phyloP scores from a whole-genome alignment of 2,797 vertebrate species.

The Enteromius radiatus region DNA sequence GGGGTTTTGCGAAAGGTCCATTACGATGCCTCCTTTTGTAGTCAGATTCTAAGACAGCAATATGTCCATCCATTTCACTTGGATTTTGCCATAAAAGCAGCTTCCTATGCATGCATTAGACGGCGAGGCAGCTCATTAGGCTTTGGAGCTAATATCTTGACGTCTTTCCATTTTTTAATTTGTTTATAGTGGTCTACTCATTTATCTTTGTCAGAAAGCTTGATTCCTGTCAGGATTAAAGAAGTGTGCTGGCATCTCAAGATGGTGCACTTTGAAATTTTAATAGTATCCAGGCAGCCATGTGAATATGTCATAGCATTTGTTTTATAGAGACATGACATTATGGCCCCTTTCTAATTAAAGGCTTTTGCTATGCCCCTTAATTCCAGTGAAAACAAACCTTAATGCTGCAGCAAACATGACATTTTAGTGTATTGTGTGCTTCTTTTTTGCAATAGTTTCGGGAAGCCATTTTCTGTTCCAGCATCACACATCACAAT shows the following conservation, averaged over 20 bases:
- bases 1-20: too few species aligned
- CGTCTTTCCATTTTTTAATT: not conserved
- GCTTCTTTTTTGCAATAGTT: conserved; percentile 9
- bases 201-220: conserved; percentile 28
- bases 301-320: not conserved
- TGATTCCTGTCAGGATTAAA: conserved; percentile 31
- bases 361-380: not conserved
- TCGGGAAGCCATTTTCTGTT: not conserved
- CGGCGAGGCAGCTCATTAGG: not conserved
- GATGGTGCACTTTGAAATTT: not conserved
- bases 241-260: not conserved
- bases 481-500: not conserved
- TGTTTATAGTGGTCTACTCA: conserved; percentile 6
- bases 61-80: not conserved
- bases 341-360: not conserved
- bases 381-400: conserved; percentile 5
- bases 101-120: not conserved
- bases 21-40: not conserved
- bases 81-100: not conserved
- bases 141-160: conserved; percentile 20
- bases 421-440: not conserved
- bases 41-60: not conserved
- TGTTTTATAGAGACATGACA: not conserved
- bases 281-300: not conserved
- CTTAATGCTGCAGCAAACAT: not conserved